Percentiles rank a stretch among this genome's conserved stretches.
Conservation (phyloP, 2,113 vertebrate genomes). For the Corythoichthys intestinalis region DNA sequence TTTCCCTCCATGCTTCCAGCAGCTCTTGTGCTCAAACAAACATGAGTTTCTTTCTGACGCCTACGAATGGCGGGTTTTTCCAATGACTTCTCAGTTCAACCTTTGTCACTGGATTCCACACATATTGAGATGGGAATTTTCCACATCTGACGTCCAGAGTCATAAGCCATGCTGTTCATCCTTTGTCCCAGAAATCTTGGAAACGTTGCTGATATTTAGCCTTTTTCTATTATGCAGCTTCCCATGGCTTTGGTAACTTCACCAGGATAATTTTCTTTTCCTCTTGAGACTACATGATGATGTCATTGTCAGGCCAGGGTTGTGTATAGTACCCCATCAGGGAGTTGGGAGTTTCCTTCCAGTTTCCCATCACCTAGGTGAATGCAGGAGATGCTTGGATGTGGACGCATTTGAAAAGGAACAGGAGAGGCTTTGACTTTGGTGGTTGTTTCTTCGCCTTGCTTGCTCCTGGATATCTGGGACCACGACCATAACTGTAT, state of each 20-base stretch:
- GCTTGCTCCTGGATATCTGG: conserved; percentile 1
- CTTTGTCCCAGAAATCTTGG: neutral
- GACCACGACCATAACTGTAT: neutral
- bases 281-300: neutral
- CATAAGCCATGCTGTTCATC: neutral
- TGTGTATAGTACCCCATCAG: neutral
- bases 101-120: conserved; percentile 7
- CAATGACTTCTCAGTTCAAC: conserved; percentile 1
- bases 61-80: neutral
- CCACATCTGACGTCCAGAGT: neutral
- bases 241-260: neutral
- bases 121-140: conserved; percentile 5
- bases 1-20: conserved; percentile 17
- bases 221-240: conserved; percentile 1
- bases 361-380: neutral
- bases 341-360: conserved; percentile 3
- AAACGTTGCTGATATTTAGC: conserved; percentile 1
- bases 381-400: neutral
- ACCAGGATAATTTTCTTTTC: conserved; percentile 3
- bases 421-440: neutral
- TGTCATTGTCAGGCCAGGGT: neutral
- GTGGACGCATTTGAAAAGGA: neutral
- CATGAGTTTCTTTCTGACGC: conserved; percentile 6
- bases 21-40: conserved; percentile 25
- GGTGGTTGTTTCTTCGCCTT: neutral